Evolutionary conservation across 2,797 vertebrate species (phyloP).

Genomic region (Typhlichthys eigenmanni): DNA sequence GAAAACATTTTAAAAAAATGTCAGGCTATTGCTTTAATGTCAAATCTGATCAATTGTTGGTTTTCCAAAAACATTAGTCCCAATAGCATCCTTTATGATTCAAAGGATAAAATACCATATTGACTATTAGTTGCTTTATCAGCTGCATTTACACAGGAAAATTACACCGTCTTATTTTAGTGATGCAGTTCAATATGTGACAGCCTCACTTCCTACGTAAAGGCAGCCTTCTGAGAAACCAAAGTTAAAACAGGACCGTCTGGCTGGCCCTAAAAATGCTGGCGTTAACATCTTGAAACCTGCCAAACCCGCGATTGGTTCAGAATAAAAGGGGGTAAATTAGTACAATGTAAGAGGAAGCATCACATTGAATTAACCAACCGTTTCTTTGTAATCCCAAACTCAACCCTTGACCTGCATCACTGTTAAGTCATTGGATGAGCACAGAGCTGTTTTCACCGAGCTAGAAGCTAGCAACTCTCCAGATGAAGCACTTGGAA

Average conservation of each 20-base stretch:
- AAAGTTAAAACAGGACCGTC: not conserved
- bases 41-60: not conserved
- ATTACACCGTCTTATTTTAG: not conserved
- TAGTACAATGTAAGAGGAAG: too few relatives aligned
- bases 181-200: not conserved
- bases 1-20: not conserved
- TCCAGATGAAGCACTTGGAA: too few relatives aligned
- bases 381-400: too few relatives aligned
- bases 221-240: slow-evolving; percentile 1
- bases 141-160: slow-evolving; percentile 11
- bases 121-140: not conserved
- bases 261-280: not conserved
- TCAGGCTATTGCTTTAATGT: slow-evolving; percentile 4
- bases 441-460: too few relatives aligned
- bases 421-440: too few relatives aligned
- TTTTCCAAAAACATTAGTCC: slow-evolving; percentile 8
- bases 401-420: too few relatives aligned
- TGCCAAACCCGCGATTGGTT: not conserved
- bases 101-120: slow-evolving; percentile 3
- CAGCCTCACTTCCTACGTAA: slow-evolving; percentile 1
- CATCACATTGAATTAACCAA: too few relatives aligned
- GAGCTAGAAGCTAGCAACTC: too few relatives aligned
- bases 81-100: slow-evolving; percentile 1
- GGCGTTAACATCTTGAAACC: not conserved
- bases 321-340: not conserved